These are phyloP conservation scores for Drosophila acutilabella DNA, from an alignment of 2,888 invertebrate species.

Conservation along the genomic window DNA sequence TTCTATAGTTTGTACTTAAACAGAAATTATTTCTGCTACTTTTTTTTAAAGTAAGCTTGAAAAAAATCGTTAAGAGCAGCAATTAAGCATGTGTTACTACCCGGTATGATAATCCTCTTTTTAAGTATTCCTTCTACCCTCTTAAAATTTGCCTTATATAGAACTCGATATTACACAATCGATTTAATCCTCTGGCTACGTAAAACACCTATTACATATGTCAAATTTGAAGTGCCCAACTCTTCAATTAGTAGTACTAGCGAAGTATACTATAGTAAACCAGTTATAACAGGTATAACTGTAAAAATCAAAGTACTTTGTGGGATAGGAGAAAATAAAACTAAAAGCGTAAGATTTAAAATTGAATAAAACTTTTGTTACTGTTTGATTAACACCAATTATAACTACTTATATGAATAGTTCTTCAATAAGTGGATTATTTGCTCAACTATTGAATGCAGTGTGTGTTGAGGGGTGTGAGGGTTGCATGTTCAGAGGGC, in stretches of 20 bases:
- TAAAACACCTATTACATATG: too few relatives aligned
- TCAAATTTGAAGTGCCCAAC: too few relatives aligned
- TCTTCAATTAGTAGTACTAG: too few relatives aligned
- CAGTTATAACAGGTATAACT: neutral
- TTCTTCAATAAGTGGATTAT: constrained; percentile 27
- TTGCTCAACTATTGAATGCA: constrained; percentile 18
- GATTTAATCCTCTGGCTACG: too few relatives aligned
- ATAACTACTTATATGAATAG: constrained; percentile 13
- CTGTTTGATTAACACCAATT: constrained; percentile 14
- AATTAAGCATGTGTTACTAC: too few relatives aligned
- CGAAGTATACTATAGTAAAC: too few relatives aligned
- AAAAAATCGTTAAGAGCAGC: too few relatives aligned
- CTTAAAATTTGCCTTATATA: too few relatives aligned
- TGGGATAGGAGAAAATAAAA: neutral
- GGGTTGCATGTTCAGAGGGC: neutral
- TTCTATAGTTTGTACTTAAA: neutral
- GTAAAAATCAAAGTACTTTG: neutral
- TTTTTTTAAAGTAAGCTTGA: neutral
- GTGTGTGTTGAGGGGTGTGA: neutral
- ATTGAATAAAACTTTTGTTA: constrained; percentile 8
- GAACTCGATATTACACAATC: too few relatives aligned
- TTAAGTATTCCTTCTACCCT: too few relatives aligned
- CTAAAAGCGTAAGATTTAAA: constrained; percentile 19
- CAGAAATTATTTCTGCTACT: neutral
- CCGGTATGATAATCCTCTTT: too few relatives aligned